phyloP scores from a whole-genome alignment of 2,113 vertebrate species.

The human region DNA sequence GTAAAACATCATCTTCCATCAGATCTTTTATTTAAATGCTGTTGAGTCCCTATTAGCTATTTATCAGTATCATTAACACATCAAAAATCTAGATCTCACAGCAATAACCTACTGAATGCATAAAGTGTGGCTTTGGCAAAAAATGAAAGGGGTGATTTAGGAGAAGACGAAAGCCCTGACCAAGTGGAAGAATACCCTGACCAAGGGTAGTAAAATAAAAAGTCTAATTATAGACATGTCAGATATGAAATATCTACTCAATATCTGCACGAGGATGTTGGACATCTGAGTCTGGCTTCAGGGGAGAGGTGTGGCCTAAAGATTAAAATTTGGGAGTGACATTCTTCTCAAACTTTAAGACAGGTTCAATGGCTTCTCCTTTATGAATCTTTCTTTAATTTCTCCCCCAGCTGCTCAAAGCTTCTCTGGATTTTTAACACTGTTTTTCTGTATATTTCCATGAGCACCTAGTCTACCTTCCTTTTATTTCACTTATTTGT shows the following conservation, averaged over 20 bases:
- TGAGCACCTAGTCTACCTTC: neutral
- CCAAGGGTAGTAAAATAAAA: neutral
- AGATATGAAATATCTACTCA: neutral
- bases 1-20: neutral
- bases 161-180: neutral
- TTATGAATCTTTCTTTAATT: neutral
- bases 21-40: slow-evolving; percentile 38
- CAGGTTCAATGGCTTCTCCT: neutral
- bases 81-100: slow-evolving; percentile 19
- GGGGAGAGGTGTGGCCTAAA: neutral
- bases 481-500: neutral
- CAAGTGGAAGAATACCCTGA: neutral
- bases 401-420: neutral
- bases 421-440: neutral
- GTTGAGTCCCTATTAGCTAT: neutral
- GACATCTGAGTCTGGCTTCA: neutral
- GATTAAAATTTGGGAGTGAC: neutral
- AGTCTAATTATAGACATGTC: neutral
- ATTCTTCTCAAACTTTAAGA: neutral
- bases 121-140: neutral
- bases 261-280: neutral
- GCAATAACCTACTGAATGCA: neutral
- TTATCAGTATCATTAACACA: slow-evolving; percentile 14
- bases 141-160: neutral
- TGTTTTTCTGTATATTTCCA: neutral